These are phyloP conservation scores for Ptychoptera contaminata DNA, from an alignment of 2,888 invertebrate genomes.

Conservation along the genomic window DNA sequence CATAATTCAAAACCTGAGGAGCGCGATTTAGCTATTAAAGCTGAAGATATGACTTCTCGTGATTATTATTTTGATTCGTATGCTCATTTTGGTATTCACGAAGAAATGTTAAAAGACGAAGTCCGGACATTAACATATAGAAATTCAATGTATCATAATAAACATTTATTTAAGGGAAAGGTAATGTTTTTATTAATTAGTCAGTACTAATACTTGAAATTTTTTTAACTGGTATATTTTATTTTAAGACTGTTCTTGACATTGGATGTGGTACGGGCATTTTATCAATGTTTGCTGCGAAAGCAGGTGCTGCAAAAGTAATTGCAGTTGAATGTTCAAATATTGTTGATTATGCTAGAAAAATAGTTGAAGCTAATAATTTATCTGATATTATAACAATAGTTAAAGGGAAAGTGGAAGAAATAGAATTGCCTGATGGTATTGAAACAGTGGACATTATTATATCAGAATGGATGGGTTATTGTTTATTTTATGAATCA, in stretches of 20 bases:
- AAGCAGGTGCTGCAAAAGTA: slow-evolving; percentile 90
- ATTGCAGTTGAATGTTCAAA: slow-evolving; percentile 98
- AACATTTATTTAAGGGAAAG: slow-evolving; percentile 88
- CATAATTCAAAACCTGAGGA: too few species aligned
- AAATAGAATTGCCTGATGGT: slow-evolving; percentile 82
- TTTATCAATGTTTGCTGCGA: slow-evolving; percentile 98
- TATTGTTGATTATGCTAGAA: slow-evolving; percentile 92
- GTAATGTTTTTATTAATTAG: slow-evolving; percentile 21
- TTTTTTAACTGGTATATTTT: neutral
- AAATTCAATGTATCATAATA: slow-evolving; percentile 99
- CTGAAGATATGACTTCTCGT: slow-evolving; percentile 96
- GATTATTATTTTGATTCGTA: slow-evolving; percentile 99
- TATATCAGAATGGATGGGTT: slow-evolving; percentile 67
- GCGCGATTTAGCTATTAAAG: slow-evolving; percentile 9
- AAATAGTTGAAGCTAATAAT: slow-evolving; percentile 80
- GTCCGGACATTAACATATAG: slow-evolving; percentile 95
- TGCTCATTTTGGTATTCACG: slow-evolving; percentile 99
- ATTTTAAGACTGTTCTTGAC: slow-evolving; percentile 66
- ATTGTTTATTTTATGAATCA: slow-evolving; percentile 91
- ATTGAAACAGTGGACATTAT: slow-evolving; percentile 87
- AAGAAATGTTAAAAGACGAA: slow-evolving; percentile 99
- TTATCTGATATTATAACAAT: slow-evolving; percentile 66
- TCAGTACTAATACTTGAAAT: slow-evolving; percentile 11
- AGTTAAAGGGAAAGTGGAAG: slow-evolving; percentile 86
- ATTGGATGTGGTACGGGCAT: slow-evolving; percentile 99